Conservation (phyloP, 2,888 invertebrate genomes). For the Pardosa pseudoannulata region DNA sequence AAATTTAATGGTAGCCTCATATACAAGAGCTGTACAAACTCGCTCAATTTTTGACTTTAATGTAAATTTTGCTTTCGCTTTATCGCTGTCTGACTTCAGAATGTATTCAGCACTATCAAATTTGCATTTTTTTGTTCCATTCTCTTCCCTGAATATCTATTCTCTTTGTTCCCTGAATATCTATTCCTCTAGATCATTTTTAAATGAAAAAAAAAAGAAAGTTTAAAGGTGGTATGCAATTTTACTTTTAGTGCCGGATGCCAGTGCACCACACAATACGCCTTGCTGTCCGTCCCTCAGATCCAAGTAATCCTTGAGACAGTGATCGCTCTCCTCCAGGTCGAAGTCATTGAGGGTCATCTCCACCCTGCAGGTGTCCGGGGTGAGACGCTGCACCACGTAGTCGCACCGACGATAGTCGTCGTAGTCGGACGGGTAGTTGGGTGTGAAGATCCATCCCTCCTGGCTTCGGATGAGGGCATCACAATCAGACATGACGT, state of each 20-base stretch:
- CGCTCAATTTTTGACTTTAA: too few relatives aligned
- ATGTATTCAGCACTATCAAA: too few relatives aligned
- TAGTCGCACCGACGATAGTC: conserved; percentile 66
- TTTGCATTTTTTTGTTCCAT: too few relatives aligned
- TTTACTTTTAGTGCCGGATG: conserved; percentile 73
- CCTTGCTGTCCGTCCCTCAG: conserved; percentile 65
- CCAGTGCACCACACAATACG: conserved; percentile 72
- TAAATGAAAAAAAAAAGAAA: too few relatives aligned
- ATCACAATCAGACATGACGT: conserved; percentile 64
- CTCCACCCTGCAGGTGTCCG: conserved; percentile 68
- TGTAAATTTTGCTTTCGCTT: too few relatives aligned
- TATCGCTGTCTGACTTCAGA: too few relatives aligned
- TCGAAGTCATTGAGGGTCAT: conserved; percentile 74
- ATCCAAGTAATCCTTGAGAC: conserved; percentile 73
- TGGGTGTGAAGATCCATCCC: conserved; percentile 73
- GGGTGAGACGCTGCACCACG: conserved; percentile 54
- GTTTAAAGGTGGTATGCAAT: too few relatives aligned
- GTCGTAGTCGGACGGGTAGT: conserved; percentile 73
- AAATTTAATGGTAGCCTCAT: too few relatives aligned
- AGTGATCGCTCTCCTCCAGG: conserved; percentile 72
- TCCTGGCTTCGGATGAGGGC: conserved; percentile 58
- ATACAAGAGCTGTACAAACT: too few relatives aligned
- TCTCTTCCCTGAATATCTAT: too few relatives aligned
- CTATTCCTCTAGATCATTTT: too few relatives aligned
- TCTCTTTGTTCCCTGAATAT: too few relatives aligned